phyloP scores from a whole-genome alignment of 1,140 invertebrate genomes.

The Sycobia sp. region DNA sequence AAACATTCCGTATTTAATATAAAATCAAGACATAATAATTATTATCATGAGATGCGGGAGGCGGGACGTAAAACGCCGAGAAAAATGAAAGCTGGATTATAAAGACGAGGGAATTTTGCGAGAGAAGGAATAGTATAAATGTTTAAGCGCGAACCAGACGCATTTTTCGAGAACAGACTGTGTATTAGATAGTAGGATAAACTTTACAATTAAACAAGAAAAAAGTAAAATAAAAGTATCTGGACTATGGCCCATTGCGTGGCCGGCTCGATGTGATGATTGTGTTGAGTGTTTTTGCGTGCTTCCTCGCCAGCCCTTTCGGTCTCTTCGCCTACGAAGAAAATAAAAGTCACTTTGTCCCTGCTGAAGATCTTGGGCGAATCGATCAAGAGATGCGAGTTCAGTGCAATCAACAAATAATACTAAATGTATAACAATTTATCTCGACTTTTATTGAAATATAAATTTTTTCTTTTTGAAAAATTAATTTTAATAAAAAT shows the following conservation, averaged over 20 bases:
- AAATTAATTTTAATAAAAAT: no score
- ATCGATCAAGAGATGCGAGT: background rate
- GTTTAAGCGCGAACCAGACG: slow-evolving; percentile 44
- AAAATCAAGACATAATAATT: slow-evolving; percentile 9
- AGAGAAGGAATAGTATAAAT: slow-evolving; percentile 39
- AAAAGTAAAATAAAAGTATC: slow-evolving; percentile 38
- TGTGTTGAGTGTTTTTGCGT: slow-evolving; percentile 55
- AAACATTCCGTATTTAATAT: slow-evolving; percentile 26
- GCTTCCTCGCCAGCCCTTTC: slow-evolving; percentile 49
- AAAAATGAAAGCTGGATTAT: slow-evolving; percentile 25
- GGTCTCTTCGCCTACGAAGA: slow-evolving; percentile 39
- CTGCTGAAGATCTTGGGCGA: slow-evolving; percentile 7
- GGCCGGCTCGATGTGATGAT: slow-evolving; percentile 60
- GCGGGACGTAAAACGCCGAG: slow-evolving; percentile 30
- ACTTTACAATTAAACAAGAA: slow-evolving; percentile 27
- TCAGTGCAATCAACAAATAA: background rate
- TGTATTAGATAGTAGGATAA: slow-evolving; percentile 57
- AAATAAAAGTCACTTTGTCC: slow-evolving; percentile 3
- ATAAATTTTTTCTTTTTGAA: no score
- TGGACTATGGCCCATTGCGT: slow-evolving; percentile 55
- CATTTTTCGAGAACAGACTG: slow-evolving; percentile 51
- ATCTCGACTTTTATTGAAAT: no score
- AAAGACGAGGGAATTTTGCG: slow-evolving; percentile 3
- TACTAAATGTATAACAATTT: no score
- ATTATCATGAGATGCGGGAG: slow-evolving; percentile 26